Evolutionary conservation across 1,140 invertebrate genomes (phyloP).

Genomic region (Leptestheria dahalacensis): DNA sequence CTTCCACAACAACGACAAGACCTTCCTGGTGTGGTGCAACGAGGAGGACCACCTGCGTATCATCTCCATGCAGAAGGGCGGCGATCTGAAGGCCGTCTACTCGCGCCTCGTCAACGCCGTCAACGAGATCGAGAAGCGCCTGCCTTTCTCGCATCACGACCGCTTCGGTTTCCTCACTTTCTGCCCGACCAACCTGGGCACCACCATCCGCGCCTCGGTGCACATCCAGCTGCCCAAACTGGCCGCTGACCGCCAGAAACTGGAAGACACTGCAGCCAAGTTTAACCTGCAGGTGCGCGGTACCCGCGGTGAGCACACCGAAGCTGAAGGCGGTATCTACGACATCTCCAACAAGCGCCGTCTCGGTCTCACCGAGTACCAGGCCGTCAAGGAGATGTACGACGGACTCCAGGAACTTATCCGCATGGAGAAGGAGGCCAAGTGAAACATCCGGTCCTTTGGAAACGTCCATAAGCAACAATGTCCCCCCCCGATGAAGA

Average conservation of each 20-base stretch:
- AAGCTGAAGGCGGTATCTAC: conserved; percentile 82
- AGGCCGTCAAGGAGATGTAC: conserved; percentile 71
- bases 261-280: conserved; percentile 80
- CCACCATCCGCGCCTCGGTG: conserved; percentile 91
- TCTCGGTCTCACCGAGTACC: conserved; percentile 59
- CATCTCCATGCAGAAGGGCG: conserved; percentile 96
- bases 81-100: conserved; percentile 70
- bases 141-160: conserved; percentile 83
- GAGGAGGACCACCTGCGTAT: conserved; percentile 94
- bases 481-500: too few species aligned
- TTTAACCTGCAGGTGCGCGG: conserved; percentile 86
- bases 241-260: conserved; percentile 70
- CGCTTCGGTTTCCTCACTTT: conserved; percentile 93
- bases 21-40: conserved; percentile 95
- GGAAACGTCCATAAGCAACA: too few species aligned
- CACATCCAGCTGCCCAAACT: conserved; percentile 95
- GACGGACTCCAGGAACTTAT: conserved; percentile 60
- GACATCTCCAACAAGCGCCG: conserved; percentile 70
- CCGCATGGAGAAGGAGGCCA: conserved; percentile 35
- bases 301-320: conserved; percentile 86
- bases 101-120: conserved; percentile 76
- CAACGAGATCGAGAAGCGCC: conserved; percentile 78
- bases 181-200: conserved; percentile 96
- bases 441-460: background rate
- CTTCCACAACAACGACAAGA: conserved; percentile 92